Evolutionary conservation across 1,140 invertebrate genomes (phyloP).

Genomic region (Ceratina australensis): DNA sequence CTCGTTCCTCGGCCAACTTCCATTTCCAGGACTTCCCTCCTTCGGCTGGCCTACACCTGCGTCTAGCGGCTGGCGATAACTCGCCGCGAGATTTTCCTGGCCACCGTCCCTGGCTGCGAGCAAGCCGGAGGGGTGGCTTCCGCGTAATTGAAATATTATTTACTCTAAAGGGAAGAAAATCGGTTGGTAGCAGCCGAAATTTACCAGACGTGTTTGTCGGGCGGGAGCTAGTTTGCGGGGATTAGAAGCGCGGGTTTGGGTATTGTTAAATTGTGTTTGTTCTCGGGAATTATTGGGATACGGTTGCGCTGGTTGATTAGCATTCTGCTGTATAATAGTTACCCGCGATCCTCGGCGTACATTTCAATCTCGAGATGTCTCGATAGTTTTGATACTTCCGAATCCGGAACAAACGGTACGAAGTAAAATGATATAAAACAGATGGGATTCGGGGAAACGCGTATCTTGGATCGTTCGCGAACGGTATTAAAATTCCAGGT

Average conservation of each 20-base stretch:
- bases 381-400: too few species aligned
- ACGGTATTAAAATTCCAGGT: too few species aligned
- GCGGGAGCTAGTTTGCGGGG: not conserved
- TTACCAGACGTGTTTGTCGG: not conserved
- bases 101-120: not conserved
- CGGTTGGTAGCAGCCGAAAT: not conserved
- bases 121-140: not conserved
- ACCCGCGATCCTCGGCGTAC: too few species aligned
- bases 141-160: conserved; percentile 44
- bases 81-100: conserved; percentile 12
- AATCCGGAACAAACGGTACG: too few species aligned
- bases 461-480: too few species aligned
- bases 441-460: too few species aligned
- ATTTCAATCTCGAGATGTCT: too few species aligned
- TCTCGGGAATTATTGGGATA: not conserved
- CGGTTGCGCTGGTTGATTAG: not conserved
- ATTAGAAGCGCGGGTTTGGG: not conserved
- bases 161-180: conserved; percentile 31
- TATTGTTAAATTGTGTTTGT: conserved; percentile 2
- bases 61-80: conserved; percentile 18
- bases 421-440: too few species aligned
- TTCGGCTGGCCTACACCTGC: conserved; percentile 20
- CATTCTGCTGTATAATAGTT: not conserved
- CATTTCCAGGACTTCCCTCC: conserved; percentile 6
- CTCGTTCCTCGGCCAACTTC: not conserved